Conservation (phyloP, 2,113 vertebrate genomes). For the Mandrillus leucophaeus region DNA sequence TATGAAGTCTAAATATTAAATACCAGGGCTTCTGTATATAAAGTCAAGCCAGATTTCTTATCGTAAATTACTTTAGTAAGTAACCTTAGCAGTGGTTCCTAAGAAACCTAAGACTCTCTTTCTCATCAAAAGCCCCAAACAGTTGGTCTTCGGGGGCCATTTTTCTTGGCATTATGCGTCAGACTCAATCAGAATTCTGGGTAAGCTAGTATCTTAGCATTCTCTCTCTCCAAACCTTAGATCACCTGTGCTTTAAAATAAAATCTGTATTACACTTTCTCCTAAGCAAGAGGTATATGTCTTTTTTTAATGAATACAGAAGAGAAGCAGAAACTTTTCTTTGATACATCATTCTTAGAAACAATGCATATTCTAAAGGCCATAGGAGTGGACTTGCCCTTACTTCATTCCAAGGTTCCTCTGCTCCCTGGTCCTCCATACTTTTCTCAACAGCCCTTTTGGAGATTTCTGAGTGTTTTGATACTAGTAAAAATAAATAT, state of each 20-base stretch:
- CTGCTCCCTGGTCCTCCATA: neutral
- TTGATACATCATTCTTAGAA: neutral
- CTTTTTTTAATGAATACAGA: neutral
- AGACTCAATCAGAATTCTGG: neutral
- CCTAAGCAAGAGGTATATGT: neutral
- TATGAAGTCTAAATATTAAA: constrained; percentile 47
- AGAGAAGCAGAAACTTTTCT: neutral
- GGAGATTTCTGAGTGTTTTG: constrained; percentile 6
- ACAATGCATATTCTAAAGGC: neutral
- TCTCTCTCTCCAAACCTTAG: neutral
- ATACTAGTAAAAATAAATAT: neutral
- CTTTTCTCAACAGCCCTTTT: neutral
- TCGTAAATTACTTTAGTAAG: constrained; percentile 5
- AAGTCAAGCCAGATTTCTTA: neutral
- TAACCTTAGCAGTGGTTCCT: neutral
- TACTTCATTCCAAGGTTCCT: neutral
- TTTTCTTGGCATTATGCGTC: neutral
- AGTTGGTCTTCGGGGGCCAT: neutral
- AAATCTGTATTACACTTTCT: neutral
- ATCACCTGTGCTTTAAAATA: neutral
- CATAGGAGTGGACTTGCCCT: neutral
- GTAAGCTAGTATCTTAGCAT: neutral
- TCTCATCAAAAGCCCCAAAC: neutral
- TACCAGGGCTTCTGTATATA: neutral
- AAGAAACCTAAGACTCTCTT: neutral